Conservation (phyloP, 2,888 invertebrate genomes). For the Uropetala carovei region DNA sequence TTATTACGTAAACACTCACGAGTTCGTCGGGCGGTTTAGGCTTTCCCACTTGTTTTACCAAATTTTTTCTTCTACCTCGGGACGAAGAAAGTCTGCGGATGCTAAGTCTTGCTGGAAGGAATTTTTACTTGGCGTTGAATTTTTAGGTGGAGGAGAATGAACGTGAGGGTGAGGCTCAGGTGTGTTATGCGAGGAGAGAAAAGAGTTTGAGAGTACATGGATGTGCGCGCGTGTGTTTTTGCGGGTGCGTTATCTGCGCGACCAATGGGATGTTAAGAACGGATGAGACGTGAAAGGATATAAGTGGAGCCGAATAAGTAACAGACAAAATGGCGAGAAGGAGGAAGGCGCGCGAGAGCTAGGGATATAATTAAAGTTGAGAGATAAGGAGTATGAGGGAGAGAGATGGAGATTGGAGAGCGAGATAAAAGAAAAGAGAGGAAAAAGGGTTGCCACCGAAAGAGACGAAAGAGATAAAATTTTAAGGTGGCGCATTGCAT, state of each 20-base stretch:
- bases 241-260: not conserved
- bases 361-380: not conserved
- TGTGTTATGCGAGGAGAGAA: no score
- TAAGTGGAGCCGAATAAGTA: not conserved
- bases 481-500: conserved; percentile 10
- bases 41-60: no score
- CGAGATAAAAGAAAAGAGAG: not conserved
- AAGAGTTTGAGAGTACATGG: no score
- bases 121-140: no score
- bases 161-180: no score
- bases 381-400: not conserved
- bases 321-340: not conserved
- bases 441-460: not conserved
- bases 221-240: no score
- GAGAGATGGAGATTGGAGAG: not conserved
- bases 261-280: not conserved
- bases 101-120: no score
- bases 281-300: not conserved
- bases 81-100: no score
- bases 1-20: no score
- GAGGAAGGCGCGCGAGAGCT: not conserved
- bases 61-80: no score
- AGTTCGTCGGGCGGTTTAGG: no score
- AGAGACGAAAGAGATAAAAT: not conserved
- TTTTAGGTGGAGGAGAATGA: no score